Evolutionary conservation across 2,888 invertebrate species (phyloP), one percentile per base, ranked within the genome.

Genomic region (Drosophila paranaensis): DNA sequence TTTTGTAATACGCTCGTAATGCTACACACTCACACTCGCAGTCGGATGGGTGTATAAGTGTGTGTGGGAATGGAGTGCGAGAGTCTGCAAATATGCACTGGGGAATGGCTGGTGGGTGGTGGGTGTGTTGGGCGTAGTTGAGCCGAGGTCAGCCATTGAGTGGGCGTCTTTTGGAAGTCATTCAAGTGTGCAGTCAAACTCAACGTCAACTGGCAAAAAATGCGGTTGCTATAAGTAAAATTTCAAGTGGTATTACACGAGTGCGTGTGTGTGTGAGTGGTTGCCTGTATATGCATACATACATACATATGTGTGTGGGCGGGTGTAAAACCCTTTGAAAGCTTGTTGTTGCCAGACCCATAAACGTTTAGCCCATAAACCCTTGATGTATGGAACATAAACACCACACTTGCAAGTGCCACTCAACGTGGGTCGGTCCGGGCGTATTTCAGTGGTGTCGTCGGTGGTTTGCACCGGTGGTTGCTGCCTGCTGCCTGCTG

Each of bases 351-450:
- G 85, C 87, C 89, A 89, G 85, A 82, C 88, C 88, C 88, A 89
- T 89, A 88, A 87, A 85, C 89, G 89, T 85, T 85, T 85, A 85
- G 85, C 89, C 88, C 89, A 83, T 88, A 88, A 85, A 88, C 88
- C 85, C 85, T 86, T 88, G 85, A 88, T 86, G 83, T 86, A 89
- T 88, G 84, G 77, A 81, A 88, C 86, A 86, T 88, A 84, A 82
- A 86, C 85, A 89, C 88, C 82, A 89, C 85, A 84, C 88, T 81
- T 79, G 75, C 82, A 74, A 84, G 82, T 85, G 81, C 86, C 83
- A 81, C 83, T 77, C 77, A 70, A 60, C 57, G 63, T 48, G 72
- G 66, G 16, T 45, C 35, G 43, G 70, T 45, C 42, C 51, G 55
- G 60, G 81, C 35, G 50, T 46, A 42, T 60, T 71, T 51, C 50